Conservation (phyloP, 2,888 invertebrate genomes). For the Lucinisca nassula region DNA sequence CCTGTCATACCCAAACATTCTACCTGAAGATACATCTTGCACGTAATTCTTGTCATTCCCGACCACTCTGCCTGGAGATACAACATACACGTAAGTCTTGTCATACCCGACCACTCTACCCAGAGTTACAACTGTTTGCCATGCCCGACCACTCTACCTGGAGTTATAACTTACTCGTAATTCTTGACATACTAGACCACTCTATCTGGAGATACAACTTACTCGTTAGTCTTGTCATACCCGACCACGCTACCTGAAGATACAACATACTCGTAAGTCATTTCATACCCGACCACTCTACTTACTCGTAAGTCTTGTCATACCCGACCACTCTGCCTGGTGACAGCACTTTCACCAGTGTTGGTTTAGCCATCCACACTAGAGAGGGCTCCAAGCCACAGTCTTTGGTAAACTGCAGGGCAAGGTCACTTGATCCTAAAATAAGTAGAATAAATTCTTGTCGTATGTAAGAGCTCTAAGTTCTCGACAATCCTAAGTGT, state of each 20-base stretch:
- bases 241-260: too few species aligned
- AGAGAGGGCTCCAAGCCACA: neutral
- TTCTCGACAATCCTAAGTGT: too few species aligned
- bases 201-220: too few species aligned
- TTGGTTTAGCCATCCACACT: constrained; percentile 7
- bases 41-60: constrained; percentile 13
- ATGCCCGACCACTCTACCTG: too few species aligned
- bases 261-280: constrained; percentile 2
- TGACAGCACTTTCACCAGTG: neutral
- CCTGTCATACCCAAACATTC: too few species aligned
- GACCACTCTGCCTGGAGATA: neutral
- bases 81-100: constrained; percentile 8
- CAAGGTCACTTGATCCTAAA: constrained; percentile 2
- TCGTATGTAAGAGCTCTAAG: too few species aligned
- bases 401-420: neutral
- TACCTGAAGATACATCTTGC: too few species aligned
- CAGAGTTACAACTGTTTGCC: neutral
- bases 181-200: too few species aligned
- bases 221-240: constrained; percentile 13
- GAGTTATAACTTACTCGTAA: too few species aligned
- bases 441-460: neutral
- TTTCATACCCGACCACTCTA: neutral
- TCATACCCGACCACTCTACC: constrained; percentile 10
- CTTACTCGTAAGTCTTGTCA: constrained; percentile 13
- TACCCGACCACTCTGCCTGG: neutral